Base-by-base conservation (phyloP, 2,113 vertebrate species). In the Hypomesus transpacificus region DNA sequence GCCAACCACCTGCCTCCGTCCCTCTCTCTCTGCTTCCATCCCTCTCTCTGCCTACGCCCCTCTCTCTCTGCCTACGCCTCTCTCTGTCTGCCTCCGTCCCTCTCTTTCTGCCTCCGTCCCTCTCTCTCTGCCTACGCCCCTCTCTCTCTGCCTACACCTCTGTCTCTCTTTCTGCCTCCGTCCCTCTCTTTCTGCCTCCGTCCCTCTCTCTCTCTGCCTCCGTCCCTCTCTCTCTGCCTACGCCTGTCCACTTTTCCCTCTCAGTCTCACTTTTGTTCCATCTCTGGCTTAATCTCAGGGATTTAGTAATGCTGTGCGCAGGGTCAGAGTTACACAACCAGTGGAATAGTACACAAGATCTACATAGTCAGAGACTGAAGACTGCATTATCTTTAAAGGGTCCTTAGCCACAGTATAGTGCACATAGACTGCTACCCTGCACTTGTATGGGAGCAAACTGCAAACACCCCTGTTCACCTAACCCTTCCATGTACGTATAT, bases 251-350 rank as follows among this genome's bases (percentile, higher is more conserved):
- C 39, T 68, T 68, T 31, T 63, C 61, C 57, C 57, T 59, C 57
- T 79, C 77, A 86, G 79, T 71, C 70, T 82, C 82, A 59, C 77
- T 82, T 85, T 85, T 79, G 81, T 83, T 74, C 50, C 67, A 80
- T 82, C 75, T 71, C 75, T 71, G 71, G 80, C 77, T 85, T 87
- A 77, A 88, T 89, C 85, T 86, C 64, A 67, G 63, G 84, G 86
- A 87, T 85, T 87, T 86, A 73, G 66, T 9, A 14, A 69, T 60
- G n/a, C 67, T 75, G 53, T 76, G 64, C 50, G 61, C 73, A 76
- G 61, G 80, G 82, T 83, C 83, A 76, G 53, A 6, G 82, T 87
- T 86, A 87, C 73, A 83, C 74, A 89, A 89, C 0, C 6, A 46
- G 39, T 46, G 39, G 39, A 46, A 7, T 46, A 46, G 9, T 9